Evolutionary conservation across 2,113 vertebrate species (phyloP), one percentile per base, ranked within the genome.

Genomic region (Salminus brasiliensis): DNA sequence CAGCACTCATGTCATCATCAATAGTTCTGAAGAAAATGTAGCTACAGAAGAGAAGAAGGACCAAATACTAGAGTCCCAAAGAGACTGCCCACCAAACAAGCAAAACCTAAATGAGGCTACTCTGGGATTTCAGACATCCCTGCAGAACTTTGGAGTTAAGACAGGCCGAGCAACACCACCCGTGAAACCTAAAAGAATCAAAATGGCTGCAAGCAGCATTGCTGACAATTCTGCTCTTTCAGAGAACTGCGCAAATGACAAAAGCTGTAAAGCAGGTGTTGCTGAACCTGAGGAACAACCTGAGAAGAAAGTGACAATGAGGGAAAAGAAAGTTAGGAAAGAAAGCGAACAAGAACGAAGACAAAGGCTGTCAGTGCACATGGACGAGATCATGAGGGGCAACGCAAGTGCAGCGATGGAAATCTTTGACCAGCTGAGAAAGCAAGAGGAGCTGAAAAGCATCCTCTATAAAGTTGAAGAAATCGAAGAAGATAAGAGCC

Each of bases 351-450:
- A 93, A 0, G 95, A 96, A 66, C 90, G 93, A 72, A 81, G 93
- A 30, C 94, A 95, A 87, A 93, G 95, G 36, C 81, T 97, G 81
- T 97, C 96, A 0, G 83, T 96, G 39, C 96, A 96, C 88, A 96
- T 95, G 89, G 95, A 97, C 49, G 94, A 96, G 87, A 97, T 97
- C 74, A 91, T 97, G 90, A 95, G 92, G 89, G 96, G 91, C 49
- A 95, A 97, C 9, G 90, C 93, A 55, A 92, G 89, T 13, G 88
- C 91, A 1, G 92, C 93, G 34, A 93, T 94, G 90, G 93, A 96
- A 76, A 97, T 95, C 79, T 92, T 95, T 68, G 94, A 97, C 81
- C 93, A 93, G 76, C 84, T 96, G 71, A 93, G 89, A 74, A 94
- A 93, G 68, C 95, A 94, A 75, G 93, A 95, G 62, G 94, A 96